Conservation (phyloP, 2,797 vertebrate species). For the Paratrypauchen microcephalus region DNA sequence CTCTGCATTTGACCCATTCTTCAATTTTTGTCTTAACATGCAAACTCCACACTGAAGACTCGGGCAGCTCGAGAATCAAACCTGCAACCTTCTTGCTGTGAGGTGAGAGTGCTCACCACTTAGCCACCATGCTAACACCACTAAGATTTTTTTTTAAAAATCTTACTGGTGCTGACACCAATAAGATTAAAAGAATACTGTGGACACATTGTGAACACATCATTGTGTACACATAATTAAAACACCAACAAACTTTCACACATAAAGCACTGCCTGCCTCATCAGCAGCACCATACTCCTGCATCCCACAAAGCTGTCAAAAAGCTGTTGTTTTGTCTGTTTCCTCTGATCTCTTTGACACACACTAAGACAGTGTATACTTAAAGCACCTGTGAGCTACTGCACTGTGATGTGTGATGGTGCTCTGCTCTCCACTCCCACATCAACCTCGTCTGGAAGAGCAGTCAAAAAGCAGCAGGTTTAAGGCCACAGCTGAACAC, state of each 20-base stretch:
- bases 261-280: background rate
- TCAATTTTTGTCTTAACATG: no score
- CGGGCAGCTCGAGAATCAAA: no score
- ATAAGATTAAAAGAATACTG: no score
- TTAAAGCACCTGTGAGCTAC: slow-evolving; percentile 6
- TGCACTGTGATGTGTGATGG: background rate
- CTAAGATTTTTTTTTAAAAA: no score
- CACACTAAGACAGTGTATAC: background rate
- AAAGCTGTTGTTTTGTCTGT: background rate
- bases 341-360: slow-evolving; percentile 12
- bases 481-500: background rate
- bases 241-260: background rate
- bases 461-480: background rate
- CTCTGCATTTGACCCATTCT: no score
- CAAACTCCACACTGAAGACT: no score
- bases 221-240: background rate
- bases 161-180: no score
- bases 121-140: no score
- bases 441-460: background rate
- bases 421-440: background rate
- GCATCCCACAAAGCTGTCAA: background rate
- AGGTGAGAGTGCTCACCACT: background rate
- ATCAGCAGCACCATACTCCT: background rate
- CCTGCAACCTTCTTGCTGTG: no score
- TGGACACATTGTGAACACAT: background rate